These are phyloP conservation scores for Calonectris borealis DNA, from an alignment of 2,113 vertebrate genomes.

Conservation along the genomic window DNA sequence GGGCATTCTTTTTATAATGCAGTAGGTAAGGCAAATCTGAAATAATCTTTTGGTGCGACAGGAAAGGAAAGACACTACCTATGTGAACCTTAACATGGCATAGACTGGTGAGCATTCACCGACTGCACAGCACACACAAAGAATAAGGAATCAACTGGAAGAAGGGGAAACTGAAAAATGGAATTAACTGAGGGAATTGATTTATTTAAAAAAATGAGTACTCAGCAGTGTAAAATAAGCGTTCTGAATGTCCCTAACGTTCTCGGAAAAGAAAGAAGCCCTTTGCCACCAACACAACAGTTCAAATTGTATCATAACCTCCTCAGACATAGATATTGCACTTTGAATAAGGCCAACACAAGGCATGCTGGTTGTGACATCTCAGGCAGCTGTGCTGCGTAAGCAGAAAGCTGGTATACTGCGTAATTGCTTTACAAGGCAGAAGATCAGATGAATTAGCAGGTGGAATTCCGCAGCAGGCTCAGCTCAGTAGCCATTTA, in stretches of 20 bases:
- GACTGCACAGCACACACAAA: neutral
- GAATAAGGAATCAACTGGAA: neutral
- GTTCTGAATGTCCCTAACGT: neutral
- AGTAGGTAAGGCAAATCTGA: neutral
- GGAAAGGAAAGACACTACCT: neutral
- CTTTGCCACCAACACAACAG: neutral
- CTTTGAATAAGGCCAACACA: neutral
- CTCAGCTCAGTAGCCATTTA: neutral
- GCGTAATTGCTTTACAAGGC: neutral
- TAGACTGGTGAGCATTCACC: neutral
- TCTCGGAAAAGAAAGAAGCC: neutral
- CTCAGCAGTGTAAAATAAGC: neutral
- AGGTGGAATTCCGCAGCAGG: neutral
- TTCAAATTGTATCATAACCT: slow-evolving; percentile 33
- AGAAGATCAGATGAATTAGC: neutral
- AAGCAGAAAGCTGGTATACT: neutral
- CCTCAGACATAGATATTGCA: neutral
- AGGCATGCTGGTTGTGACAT: neutral
- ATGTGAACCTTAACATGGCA: neutral
- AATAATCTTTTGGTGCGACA: neutral
- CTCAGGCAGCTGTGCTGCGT: neutral
- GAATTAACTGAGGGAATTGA: neutral
- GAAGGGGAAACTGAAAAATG: neutral
- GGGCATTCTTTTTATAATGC: neutral
- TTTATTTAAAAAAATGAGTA: neutral